Percentiles rank a stretch among this genome's conserved stretches.
These are phyloP conservation scores for Sesamia inferens DNA, from an alignment of 2,888 invertebrate species.

Conservation along the genomic window DNA sequence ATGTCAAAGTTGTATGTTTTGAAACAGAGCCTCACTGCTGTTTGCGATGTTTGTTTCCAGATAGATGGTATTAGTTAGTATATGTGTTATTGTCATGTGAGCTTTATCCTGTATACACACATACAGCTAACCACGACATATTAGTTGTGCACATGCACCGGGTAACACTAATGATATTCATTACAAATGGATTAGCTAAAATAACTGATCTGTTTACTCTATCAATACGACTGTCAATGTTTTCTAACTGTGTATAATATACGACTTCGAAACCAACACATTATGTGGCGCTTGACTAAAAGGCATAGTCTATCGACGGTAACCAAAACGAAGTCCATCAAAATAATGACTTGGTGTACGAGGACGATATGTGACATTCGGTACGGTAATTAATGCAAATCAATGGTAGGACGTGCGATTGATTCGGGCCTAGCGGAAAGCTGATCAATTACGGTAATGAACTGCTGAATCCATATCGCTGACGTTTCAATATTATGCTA, in stretches of 20 bases:
- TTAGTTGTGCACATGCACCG: constrained; percentile 46
- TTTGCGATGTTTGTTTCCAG: constrained; percentile 84
- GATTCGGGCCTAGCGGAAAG: constrained; percentile 85
- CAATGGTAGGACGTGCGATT: constrained; percentile 86
- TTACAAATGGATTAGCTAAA: constrained; percentile 58
- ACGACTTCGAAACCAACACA: constrained; percentile 41
- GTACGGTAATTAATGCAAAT: constrained; percentile 88
- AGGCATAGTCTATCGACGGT: constrained; percentile 47
- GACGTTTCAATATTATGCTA: constrained; percentile 87
- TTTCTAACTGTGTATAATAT: constrained; percentile 31
- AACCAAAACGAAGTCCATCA: constrained; percentile 77
- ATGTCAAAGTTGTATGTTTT: constrained; percentile 90
- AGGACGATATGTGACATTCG: constrained; percentile 84
- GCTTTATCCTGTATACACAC: constrained; percentile 28
- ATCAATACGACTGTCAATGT: constrained; percentile 36
- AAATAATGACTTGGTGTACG: constrained; percentile 83
- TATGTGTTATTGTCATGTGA: constrained; percentile 48
- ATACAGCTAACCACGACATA: constrained; percentile 27
- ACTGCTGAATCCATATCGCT: constrained; percentile 85
- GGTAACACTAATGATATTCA: constrained; percentile 58
- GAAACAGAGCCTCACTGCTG: constrained; percentile 85
- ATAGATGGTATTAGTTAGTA: constrained; percentile 78
- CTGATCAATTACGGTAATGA: constrained; percentile 90
- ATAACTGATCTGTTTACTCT: constrained; percentile 48
- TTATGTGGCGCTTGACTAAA: constrained; percentile 54